A percentile compares a stretch with the other conserved stretches of the same genome.
phyloP scores from a whole-genome alignment of 2,888 invertebrate genomes.

The Autographa pulchrina region DNA sequence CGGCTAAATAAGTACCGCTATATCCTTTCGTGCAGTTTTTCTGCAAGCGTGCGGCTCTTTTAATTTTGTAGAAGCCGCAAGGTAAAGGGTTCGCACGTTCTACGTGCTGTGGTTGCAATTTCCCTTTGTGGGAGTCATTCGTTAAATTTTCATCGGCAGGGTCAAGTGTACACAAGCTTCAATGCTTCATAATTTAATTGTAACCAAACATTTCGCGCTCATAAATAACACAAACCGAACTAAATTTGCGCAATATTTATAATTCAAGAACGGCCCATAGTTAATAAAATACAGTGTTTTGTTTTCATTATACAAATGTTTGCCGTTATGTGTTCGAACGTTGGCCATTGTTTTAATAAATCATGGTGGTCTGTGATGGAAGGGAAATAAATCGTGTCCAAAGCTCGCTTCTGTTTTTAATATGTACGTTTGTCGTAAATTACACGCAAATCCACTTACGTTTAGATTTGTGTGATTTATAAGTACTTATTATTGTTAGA shows the following conservation, averaged over 20 bases:
- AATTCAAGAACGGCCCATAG: conserved; percentile 64
- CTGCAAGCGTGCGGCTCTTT: conserved; percentile 61
- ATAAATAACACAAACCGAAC: conserved; percentile 75
- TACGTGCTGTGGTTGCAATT: conserved; percentile 73
- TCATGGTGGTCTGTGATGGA: conserved; percentile 51
- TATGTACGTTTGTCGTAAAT: conserved; percentile 24
- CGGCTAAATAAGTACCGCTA: conserved; percentile 58
- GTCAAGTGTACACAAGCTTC: conserved; percentile 68
- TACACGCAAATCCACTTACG: neutral
- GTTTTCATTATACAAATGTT: conserved; percentile 47
- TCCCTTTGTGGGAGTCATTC: conserved; percentile 80
- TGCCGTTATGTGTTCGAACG: conserved; percentile 27
- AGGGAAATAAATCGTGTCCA: conserved; percentile 47
- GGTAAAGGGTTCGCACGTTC: conserved; percentile 74
- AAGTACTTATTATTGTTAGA: neutral
- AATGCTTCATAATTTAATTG: conserved; percentile 76
- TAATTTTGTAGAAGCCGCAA: conserved; percentile 67
- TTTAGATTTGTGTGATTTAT: neutral
- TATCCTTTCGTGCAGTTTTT: conserved; percentile 59
- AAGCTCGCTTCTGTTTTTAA: conserved; percentile 17
- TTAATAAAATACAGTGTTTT: conserved; percentile 61
- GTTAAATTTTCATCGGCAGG: conserved; percentile 81
- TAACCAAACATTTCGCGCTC: conserved; percentile 70
- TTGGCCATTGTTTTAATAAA: conserved; percentile 46
- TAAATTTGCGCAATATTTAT: conserved; percentile 71